Evolutionary conservation across 1,140 invertebrate genomes (phyloP), one percentile per base, ranked within the genome.

Genomic region (Habropoda laboriosa): DNA sequence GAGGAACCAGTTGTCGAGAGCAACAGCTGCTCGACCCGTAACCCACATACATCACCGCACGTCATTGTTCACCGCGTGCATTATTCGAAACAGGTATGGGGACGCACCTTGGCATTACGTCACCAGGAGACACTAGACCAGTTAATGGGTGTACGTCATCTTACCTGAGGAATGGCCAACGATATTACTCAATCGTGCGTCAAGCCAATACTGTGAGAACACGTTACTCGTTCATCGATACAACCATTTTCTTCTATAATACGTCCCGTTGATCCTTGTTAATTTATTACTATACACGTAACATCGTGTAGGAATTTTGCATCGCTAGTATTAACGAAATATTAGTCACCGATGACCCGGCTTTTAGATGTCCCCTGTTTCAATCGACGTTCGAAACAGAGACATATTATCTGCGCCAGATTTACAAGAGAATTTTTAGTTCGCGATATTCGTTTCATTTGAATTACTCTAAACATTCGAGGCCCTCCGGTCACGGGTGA

Each of bases 1-100:
- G 88, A 89, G 88, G 88, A 87, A 89, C 88, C 88, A 89, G 88
- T 89, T 88, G 88, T 89, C 82, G 84, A 86, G 86, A 83, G 88
- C 86, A 92, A 91, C 91, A 92, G 91, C 91, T 92, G 91, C 91
- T 90, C 88, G 90, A 89, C 87, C 89, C 90, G 86, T 91, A 92
- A 92, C 91, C 91, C 90, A 92, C 89, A 92, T 92, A 92, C 91
- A 92, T 92, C 91, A 91, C 90, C 90, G 86, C 91, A 87, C 86
- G 90, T 92, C 91, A 92, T 92, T 92, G 91, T 92, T 92, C 87
- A 80, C 81, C 71, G 71, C 77, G 83, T 79, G 83, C 85, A 90
- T 91, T 90, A 90, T 90, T 89, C 85, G 76, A 85, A 85, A 87
- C 90, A 91, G 91, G 90, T 91, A 91, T 90, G 85, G 74, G 79